Evolutionary conservation across 1,140 invertebrate species (phyloP), one percentile per base, ranked within the genome.

Genomic region (Heterodera carotae): DNA sequence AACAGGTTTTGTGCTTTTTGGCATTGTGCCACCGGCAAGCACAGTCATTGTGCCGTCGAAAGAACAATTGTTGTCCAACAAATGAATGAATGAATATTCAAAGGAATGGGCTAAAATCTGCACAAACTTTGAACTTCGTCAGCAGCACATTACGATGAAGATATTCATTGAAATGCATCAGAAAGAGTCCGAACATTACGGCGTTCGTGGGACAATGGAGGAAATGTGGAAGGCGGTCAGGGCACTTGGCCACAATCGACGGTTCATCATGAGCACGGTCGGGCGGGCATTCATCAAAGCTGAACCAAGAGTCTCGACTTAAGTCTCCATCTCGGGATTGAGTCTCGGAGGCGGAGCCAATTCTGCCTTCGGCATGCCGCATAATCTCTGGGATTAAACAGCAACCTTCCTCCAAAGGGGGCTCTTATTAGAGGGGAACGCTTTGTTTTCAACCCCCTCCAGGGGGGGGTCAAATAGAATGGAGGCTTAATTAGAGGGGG

Each of bases 141-240:
- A 82, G n/a, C 39, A 81, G 34, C n/a, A 53, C 56, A 31, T 82
- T 29, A 75, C 81, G 64, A 82, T 82, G 79, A 82, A 81, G 64
- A 76, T 80, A 62, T 82, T 82, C 68, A 60, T 82, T 6, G 27
- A 82, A 66, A 82, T 82, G 80, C 80, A 81, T 69, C 80, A 81
- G 77, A 72, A 43, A 8, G 79, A 80, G 39, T 70, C 79, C 10
- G 76, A 77, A 43, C 79, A 36, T 10, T 78, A 84, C 74, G 81
- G 71, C 8, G 62, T 77, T 74, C 79, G 68, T n/a, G 78, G 78
- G n/a, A 73, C 25, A 25, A 66, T 43, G 80, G 53, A 81, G 64
- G 68, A 84, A 48, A 84, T 82, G 77, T 84, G 81, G 81, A 48
- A 39, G 68, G 53, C 79, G 22, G 62, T 82, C 33, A 15, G 82